A percentile compares a stretch with the other conserved stretches of the same genome.
These are phyloP conservation scores for Fregetta grallaria DNA, from an alignment of 2,113 vertebrate species.

Conservation along the genomic window DNA sequence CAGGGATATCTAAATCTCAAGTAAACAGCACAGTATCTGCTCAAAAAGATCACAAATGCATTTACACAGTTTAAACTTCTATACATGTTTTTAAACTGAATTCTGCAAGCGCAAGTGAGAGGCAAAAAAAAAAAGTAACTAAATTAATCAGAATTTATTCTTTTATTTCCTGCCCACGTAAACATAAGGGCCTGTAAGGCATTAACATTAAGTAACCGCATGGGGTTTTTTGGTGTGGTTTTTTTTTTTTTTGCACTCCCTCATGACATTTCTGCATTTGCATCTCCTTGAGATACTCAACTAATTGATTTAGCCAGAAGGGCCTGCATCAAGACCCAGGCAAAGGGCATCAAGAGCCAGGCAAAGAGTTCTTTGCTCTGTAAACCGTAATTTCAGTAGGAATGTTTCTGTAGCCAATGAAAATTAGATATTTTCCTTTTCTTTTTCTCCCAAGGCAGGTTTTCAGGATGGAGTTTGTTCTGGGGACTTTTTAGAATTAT, in stretches of 20 bases:
- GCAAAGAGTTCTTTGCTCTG: neutral
- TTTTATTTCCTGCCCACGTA: neutral
- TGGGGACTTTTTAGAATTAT: neutral
- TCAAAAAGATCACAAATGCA: neutral
- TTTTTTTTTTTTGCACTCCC: neutral
- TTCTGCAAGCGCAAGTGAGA: neutral
- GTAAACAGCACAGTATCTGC: neutral
- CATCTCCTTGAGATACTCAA: neutral
- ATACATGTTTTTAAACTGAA: neutral
- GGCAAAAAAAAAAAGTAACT: neutral
- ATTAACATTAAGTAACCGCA: neutral
- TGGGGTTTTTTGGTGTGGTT: neutral
- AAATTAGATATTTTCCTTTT: neutral
- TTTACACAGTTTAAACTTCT: neutral
- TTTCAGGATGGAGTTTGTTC: neutral
- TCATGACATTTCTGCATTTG: neutral
- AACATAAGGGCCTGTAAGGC: neutral
- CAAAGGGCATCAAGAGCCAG: neutral
- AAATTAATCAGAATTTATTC: neutral
- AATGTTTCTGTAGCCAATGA: neutral
- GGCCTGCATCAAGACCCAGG: neutral
- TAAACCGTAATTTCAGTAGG: neutral
- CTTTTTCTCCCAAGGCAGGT: neutral
- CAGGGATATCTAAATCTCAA: neutral
- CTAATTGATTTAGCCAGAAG: neutral